Evolutionary conservation across 1,140 invertebrate species (phyloP).

Genomic region (Megalonaias nervosa): DNA sequence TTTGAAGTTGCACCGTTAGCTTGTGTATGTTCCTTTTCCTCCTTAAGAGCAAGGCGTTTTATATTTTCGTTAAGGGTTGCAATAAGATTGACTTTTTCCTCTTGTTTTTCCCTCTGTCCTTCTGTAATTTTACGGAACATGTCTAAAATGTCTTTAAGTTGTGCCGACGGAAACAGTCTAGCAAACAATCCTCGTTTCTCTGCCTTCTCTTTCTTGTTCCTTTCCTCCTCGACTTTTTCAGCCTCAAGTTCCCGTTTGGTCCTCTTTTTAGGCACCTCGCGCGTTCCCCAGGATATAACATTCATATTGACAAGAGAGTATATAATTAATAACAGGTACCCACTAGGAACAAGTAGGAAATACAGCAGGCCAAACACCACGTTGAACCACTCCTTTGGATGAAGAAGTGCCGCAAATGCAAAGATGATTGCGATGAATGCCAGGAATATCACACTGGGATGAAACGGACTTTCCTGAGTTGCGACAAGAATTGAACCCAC

Average conservation of each 20-base stretch:
- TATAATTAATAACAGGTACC: constrained; percentile 66
- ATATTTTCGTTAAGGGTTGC: no score
- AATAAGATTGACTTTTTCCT: constrained; percentile 11
- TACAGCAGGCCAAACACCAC: constrained; percentile 64
- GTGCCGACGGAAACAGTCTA: constrained; percentile 79
- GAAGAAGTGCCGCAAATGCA: constrained; percentile 59
- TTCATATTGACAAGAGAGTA: constrained; percentile 67
- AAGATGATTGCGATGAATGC: constrained; percentile 55
- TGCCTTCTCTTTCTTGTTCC: constrained; percentile 40
- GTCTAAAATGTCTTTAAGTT: constrained; percentile 79
- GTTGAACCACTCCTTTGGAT: constrained; percentile 63
- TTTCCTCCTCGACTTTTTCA: constrained; percentile 49
- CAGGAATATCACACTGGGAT: constrained; percentile 62
- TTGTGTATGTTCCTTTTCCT: no score
- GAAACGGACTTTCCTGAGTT: constrained; percentile 43
- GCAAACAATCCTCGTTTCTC: constrained; percentile 42
- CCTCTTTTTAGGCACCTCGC: constrained; percentile 59
- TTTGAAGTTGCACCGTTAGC: no score
- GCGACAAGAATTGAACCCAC: constrained; percentile 62
- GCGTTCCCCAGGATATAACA: constrained; percentile 65
- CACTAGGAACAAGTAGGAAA: constrained; percentile 66
- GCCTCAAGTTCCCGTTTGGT: constrained; percentile 68
- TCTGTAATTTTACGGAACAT: constrained; percentile 78
- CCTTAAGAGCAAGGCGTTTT: no score
- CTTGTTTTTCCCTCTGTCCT: constrained; percentile 32